These are phyloP conservation scores for Arctopsyche grandis DNA, from an alignment of 1,140 invertebrate genomes.

Conservation along the genomic window DNA sequence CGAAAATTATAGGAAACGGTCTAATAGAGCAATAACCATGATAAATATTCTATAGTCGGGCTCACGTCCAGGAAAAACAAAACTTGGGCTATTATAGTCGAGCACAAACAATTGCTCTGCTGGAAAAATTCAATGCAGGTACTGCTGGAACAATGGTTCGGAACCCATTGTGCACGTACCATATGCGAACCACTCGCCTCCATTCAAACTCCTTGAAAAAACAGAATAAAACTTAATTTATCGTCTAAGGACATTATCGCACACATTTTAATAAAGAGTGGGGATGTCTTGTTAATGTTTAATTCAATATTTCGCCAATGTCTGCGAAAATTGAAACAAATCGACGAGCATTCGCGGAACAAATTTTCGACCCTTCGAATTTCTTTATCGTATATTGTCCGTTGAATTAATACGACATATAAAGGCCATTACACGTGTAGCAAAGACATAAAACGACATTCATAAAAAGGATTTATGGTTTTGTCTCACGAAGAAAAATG, in stretches of 20 bases:
- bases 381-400: conserved; percentile 22
- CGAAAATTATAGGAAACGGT: conserved; percentile 49
- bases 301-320: background rate
- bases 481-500: conserved; percentile 10
- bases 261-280: background rate
- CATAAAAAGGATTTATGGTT: conserved; percentile 31
- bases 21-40: conserved; percentile 53
- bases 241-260: background rate
- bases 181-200: background rate
- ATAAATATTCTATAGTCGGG: conserved; percentile 46
- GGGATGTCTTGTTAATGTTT: background rate
- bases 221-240: background rate
- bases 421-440: conserved; percentile 29
- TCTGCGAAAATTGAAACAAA: background rate
- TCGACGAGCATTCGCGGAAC: background rate
- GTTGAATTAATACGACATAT: conserved; percentile 32
- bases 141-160: conserved; percentile 15
- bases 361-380: conserved; percentile 11
- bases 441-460: conserved; percentile 29
- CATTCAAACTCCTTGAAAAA: background rate
- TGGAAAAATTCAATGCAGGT: conserved; percentile 38
- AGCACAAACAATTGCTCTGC: conserved; percentile 32
- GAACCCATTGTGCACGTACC: conserved; percentile 35
- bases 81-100: conserved; percentile 43
- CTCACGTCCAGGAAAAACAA: conserved; percentile 48